Evolutionary conservation across 2,113 vertebrate species (phyloP).

Genomic region (Bujurquina vittata): DNA sequence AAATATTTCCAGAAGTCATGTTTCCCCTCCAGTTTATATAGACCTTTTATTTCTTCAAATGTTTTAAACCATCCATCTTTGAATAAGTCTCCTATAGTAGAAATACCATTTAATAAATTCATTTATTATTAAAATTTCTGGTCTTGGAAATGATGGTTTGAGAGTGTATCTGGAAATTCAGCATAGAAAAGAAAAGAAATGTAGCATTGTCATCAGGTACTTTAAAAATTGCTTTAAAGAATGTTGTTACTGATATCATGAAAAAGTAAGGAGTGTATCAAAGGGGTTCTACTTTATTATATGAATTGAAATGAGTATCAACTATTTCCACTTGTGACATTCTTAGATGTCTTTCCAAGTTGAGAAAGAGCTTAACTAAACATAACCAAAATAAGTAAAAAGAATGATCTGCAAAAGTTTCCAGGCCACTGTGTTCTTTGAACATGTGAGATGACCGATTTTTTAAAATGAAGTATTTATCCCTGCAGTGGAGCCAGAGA

Average conservation of each 20-base stretch:
- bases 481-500: neutral
- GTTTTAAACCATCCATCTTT: too few species aligned
- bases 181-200: neutral
- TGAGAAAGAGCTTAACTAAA: neutral
- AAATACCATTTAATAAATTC: neutral
- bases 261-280: neutral
- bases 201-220: neutral
- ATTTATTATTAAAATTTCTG: neutral
- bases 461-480: neutral
- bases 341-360: conserved; percentile 4
- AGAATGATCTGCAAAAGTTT: neutral
- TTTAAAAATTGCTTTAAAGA: neutral
- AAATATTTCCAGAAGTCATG: too few species aligned
- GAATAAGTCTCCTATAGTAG: too few species aligned
- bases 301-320: neutral
- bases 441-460: neutral
- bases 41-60: too few species aligned
- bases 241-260: too few species aligned
- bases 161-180: neutral
- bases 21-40: too few species aligned
- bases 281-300: neutral
- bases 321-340: neutral
- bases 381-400: neutral
- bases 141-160: neutral
- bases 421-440: neutral